Base-by-base conservation (phyloP, 1,140 invertebrate species). In the Bombus picipes region DNA sequence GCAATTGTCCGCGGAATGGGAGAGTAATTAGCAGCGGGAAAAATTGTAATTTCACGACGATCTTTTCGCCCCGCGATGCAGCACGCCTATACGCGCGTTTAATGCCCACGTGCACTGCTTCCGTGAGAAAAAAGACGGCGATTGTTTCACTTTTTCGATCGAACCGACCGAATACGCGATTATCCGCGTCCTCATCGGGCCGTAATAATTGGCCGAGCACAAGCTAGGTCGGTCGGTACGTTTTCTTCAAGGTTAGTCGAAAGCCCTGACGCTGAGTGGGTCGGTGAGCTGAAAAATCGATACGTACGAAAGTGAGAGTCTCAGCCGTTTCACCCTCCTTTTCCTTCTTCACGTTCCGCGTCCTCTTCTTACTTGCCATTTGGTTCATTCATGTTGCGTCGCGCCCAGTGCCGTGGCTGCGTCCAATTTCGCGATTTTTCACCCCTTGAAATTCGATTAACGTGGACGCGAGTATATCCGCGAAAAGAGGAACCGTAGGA, bases 231-330 rank as follows among this genome's bases (percentile, higher is more conserved):
- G 83, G 74, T 87, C 77, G 75, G 75, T 81, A 62, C 83, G 88
- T 86, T 89, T 91, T 86, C 84, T 87, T 91, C 90, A 91, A 89
- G 86, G 90, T 91, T 88, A 87, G 83, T 85, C 78, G 74, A 87
- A 89, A 91, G 89, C 85, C 70, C 72, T 75, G 85, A 74, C 83
- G 86, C 87, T 90, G 88, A 92, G 90, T 89, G 85, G 88, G 89
- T 91, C 88, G 89, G 74, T 59, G 78, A 68, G 86, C 83, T 83
- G 88, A 93, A 93, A 94, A 94, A 94, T 94, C 92, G 93, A 92
- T 93, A 93, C 76, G 68, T 91, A 92, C 85, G 93, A 93, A 93
- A 93, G 92, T 91, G 91, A 93, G 91, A 94, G 93, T 93, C 83
- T 81, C 89, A 88, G 89, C 87, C 87, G 83, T 90, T 91, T 57